These are phyloP conservation scores for Chaetogeoica ovagalla DNA, from an alignment of 2,888 invertebrate species.

Conservation along the genomic window DNA sequence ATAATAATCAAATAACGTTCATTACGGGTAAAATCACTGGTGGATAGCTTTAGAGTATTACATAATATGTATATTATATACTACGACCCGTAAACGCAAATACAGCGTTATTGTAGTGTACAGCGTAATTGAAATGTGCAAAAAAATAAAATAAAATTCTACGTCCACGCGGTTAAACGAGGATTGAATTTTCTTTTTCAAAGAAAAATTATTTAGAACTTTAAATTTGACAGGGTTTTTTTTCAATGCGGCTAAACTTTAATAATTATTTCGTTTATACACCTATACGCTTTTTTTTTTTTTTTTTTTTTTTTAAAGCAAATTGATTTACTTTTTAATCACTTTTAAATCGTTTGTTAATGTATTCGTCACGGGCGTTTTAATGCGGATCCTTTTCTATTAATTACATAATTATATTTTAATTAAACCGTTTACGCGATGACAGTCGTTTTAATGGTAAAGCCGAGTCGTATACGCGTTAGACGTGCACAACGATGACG, in stretches of 20 bases:
- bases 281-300: background rate
- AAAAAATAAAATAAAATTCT: background rate
- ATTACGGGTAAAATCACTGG: too few species aligned
- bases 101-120: background rate
- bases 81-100: too few species aligned
- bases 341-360: background rate
- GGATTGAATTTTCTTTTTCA: background rate
- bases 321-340: background rate
- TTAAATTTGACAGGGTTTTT: background rate
- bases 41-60: too few species aligned
- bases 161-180: background rate
- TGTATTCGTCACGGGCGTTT: background rate
- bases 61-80: too few species aligned
- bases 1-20: too few species aligned
- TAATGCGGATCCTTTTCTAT: background rate
- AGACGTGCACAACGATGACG: background rate
- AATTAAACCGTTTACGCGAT: background rate
- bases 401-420: constrained; percentile 9
- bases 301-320: background rate
- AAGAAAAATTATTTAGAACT: background rate
- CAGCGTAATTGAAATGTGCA: background rate
- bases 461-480: background rate
- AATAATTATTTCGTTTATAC: background rate
- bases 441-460: background rate
- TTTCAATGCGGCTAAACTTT: background rate